A percentile compares a stretch with the other conserved stretches of the same genome.
Conservation (phyloP, 1,140 invertebrate genomes). For the Laupala kohalensis region DNA sequence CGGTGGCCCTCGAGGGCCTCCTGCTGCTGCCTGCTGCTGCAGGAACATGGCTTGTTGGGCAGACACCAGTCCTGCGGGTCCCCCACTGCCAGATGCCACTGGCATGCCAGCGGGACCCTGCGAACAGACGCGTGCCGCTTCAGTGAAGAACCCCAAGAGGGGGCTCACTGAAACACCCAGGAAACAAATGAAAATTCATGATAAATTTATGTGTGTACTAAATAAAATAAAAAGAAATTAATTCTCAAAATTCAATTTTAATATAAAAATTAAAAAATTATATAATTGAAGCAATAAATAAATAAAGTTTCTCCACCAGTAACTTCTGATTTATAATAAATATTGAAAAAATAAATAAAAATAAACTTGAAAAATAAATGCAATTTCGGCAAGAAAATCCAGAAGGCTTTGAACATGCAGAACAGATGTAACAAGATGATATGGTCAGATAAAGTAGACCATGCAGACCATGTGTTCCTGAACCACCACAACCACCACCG, state of each 20-base stretch:
- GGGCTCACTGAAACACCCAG: slow-evolving; percentile 9
- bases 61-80: slow-evolving; percentile 14
- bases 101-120: slow-evolving; percentile 5
- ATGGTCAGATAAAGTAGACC: neutral
- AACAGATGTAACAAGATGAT: neutral
- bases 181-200: slow-evolving; percentile 6
- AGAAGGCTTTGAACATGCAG: neutral
- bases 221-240: neutral
- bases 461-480: neutral
- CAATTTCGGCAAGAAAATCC: neutral
- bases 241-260: neutral
- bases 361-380: too few species aligned
- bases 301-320: neutral
- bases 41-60: slow-evolving; percentile 41
- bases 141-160: slow-evolving; percentile 7
- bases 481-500: neutral
- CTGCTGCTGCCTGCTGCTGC: slow-evolving; percentile 29
- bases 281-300: neutral
- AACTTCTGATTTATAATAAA: neutral
- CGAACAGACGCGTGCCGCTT: slow-evolving; percentile 4
- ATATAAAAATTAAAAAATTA: neutral
- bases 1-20: slow-evolving; percentile 25
- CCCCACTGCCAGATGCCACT: slow-evolving; percentile 8
- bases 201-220: neutral
- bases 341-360: neutral